Evolutionary conservation across 2,113 vertebrate species (phyloP).

Genomic region (Callionymus lyra): DNA sequence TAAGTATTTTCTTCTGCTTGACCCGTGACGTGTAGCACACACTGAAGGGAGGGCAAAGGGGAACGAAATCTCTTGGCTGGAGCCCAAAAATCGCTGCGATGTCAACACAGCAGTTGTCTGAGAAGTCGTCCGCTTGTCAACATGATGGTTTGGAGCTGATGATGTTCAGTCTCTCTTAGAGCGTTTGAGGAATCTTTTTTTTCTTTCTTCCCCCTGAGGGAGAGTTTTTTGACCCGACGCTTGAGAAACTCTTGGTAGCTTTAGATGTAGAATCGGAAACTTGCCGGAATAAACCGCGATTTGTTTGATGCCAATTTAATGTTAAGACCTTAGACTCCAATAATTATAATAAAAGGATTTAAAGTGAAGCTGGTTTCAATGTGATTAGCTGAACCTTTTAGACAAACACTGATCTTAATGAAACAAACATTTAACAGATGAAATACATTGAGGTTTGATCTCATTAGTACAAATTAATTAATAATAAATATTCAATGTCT

Average conservation of each 20-base stretch:
- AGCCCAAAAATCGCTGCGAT: conserved; percentile 24
- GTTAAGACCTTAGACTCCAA: too few relatives aligned
- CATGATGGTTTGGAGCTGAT: conserved; percentile 16
- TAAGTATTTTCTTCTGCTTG: conserved; percentile 50
- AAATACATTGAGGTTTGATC: too few relatives aligned
- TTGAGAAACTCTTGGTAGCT: background rate
- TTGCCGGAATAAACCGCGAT: too few relatives aligned
- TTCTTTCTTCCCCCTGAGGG: conserved; percentile 10
- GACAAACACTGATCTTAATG: too few relatives aligned
- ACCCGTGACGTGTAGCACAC: conserved; percentile 41
- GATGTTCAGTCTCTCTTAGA: conserved; percentile 14
- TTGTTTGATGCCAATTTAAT: too few relatives aligned
- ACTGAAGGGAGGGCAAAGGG: conserved; percentile 16
- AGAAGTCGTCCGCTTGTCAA: conserved; percentile 44
- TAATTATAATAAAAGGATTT: too few relatives aligned
- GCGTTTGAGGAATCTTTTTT: conserved; percentile 14
- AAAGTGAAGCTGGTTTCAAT: too few relatives aligned
- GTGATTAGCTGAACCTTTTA: too few relatives aligned
- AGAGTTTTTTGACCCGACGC: conserved; percentile 13
- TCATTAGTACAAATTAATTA: too few relatives aligned
- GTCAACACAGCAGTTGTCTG: conserved; percentile 39
- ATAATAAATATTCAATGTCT: too few relatives aligned
- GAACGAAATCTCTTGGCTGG: conserved; percentile 17
- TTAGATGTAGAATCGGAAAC: too few relatives aligned
- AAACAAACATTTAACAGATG: too few relatives aligned